Base-by-base conservation (phyloP, 2,113 vertebrate genomes). In the Thalassoma bifasciatum region DNA sequence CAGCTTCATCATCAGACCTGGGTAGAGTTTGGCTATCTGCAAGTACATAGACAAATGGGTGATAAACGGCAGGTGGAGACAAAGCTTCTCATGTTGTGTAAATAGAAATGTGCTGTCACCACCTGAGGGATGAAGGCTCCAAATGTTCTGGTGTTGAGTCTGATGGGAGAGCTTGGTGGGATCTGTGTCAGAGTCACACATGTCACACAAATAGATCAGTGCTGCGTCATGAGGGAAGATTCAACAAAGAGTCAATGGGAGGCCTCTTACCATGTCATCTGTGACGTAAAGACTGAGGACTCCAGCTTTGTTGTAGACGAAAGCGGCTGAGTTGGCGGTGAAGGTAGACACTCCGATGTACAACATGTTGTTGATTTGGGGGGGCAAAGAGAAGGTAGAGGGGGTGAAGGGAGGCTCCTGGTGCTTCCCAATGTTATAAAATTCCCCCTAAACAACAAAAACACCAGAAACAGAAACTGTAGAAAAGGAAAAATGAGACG, bases 341-440 rank as follows among this genome's bases (percentile, higher is more conserved):
- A 93, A 94, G 52, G 91, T 77, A 0, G 94, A 95, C 7, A 95
- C 0, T 16, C 91, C 94, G 0, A 94, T 69, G 77, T 93, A 92
- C 68, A 95, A 16, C 93, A 95, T 95, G 63, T 81, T 92, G 76
- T 66, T 75, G 46, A 61, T 57, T 75, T 92, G 61, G 4, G 81
- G 66, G 0, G 91, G 83, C 37, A 95, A 69, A 13, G 75, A 1
- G 63, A 95, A 93, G n/a, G 73, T 64, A 0, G 22, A 1, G 0
- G 94, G 81, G 46, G 86, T 52, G 71, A 95, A 93, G 0, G 94
- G 94, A 36, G 94, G 89, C 71, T 95, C 92, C 75, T 83, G 80
- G 49, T 94, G 94, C 5, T 82, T 83, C 23, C 86, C 91, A 0
- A 93, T 91, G 82, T 92, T 94, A 87, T 95, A 95, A 60, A 95